A percentile compares a stretch with the other conserved stretches of the same genome.
Conservation (phyloP, 2,888 invertebrate species). For the Drosophila mulleri region DNA sequence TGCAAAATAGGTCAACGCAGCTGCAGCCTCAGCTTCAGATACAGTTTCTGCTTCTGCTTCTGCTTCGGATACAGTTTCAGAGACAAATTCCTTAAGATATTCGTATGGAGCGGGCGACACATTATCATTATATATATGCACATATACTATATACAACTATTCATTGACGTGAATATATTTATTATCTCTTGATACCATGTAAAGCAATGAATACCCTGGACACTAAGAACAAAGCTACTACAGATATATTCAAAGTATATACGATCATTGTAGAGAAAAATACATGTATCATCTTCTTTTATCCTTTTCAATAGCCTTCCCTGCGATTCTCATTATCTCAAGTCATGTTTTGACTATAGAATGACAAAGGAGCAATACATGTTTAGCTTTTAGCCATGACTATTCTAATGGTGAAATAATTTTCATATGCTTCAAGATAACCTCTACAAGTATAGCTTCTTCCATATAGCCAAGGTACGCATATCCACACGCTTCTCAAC, state of each 20-base stretch:
- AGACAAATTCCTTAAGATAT: conserved; percentile 15
- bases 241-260: no score
- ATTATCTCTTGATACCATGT: not conserved
- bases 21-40: conserved; percentile 4
- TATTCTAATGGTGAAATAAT: not conserved
- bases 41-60: conserved; percentile 6
- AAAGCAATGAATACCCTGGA: not conserved
- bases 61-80: conserved; percentile 8
- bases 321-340: no score
- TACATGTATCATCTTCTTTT: no score
- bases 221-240: not conserved
- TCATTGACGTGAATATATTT: conserved; percentile 12
- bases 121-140: conserved; percentile 19
- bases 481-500: conserved; percentile 42
- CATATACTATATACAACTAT: not conserved
- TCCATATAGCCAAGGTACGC: conserved; percentile 50
- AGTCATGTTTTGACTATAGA: no score
- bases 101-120: not conserved
- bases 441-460: conserved; percentile 37
- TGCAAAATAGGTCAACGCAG: conserved; percentile 39
- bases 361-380: no score
- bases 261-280: no score
- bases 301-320: no score
- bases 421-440: no score
- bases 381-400: not conserved